phyloP scores from a whole-genome alignment of 2,113 vertebrate species.

The Astatotilapia flaviijosephi region DNA sequence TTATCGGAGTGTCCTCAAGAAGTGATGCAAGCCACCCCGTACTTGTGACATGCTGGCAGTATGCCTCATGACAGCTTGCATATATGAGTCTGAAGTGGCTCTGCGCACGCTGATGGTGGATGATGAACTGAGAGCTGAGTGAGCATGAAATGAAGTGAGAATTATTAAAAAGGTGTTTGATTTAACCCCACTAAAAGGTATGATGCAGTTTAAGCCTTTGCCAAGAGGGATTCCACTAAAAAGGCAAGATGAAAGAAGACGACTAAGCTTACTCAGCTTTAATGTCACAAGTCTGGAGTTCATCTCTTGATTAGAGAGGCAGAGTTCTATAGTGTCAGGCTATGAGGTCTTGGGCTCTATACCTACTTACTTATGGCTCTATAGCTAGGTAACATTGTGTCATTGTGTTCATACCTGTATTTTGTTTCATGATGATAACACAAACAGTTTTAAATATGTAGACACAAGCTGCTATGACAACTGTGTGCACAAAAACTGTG shows the following conservation, averaged over 20 bases:
- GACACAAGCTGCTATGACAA: not conserved
- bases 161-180: slow-evolving; percentile 51
- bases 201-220: slow-evolving; percentile 26
- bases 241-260: slow-evolving; percentile 26
- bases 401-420: not conserved
- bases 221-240: slow-evolving; percentile 14
- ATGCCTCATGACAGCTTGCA: slow-evolving; percentile 32
- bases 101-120: slow-evolving; percentile 23
- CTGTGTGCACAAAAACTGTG: not conserved
- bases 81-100: slow-evolving; percentile 45
- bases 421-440: not conserved
- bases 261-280: not conserved
- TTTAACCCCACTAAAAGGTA: slow-evolving; percentile 30
- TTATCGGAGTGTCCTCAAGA: slow-evolving; percentile 58
- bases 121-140: slow-evolving; percentile 47
- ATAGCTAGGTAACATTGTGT: not conserved
- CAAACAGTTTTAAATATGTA: not conserved
- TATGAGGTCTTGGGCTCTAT: not conserved
- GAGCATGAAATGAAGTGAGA: slow-evolving; percentile 42
- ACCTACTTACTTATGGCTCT: not conserved
- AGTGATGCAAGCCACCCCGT: slow-evolving; percentile 53
- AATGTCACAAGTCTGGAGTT: slow-evolving; percentile 12
- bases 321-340: not conserved
- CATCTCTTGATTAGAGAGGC: slow-evolving; percentile 1
- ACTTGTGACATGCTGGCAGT: slow-evolving; percentile 60